Evolutionary conservation across 1,140 invertebrate genomes (phyloP), one percentile per base, ranked within the genome.

Genomic region (Epicauta chinensis): DNA sequence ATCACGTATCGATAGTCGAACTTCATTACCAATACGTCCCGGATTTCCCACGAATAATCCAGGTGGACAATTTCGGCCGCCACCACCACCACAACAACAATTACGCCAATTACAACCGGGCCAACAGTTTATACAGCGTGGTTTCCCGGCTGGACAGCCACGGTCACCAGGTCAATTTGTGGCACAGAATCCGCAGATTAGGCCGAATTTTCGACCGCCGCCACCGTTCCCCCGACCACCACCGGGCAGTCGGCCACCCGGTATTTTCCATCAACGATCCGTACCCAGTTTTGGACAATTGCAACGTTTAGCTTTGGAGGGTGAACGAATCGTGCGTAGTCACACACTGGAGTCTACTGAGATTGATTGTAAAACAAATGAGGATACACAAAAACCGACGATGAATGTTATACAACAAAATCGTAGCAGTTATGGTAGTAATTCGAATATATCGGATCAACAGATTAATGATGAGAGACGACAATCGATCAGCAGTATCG

Each of bases 191-290:
- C 46, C 30, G 30, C 43, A 17, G 10, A 12, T 47, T 6, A 29
- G 40, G 37, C 52, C 55, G 0, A 50, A 53, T 16, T 61, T 56
- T 30, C 48, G 62, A 16, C 58, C 62, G 12, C 41, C 53, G 16
- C 56, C 55, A 36, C 60, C 63, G 16, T 64, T 55, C 40, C 58
- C 58, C 3, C 53, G 65, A 53, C 55, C 59, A 11, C 51, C 55
- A 29, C 55, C 56, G 16, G 53, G 36, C n/a, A 56, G 59, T 17
- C 45, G 63, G 52, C 60, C 57, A n/a, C 60, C 60, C 12, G 54
- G 54, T 16, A 40, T 67, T 13, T 59, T 59, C 39, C 65, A 64
- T 29, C 65, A 66, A 55, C 59, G 59, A 45, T 57, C 63, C 1
- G 58, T 57, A 15, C 60, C 64, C 4, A 44, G 42, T 14, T 55